These are phyloP conservation scores for Bambusicola thoracicus DNA, from an alignment of 2,113 vertebrate genomes.

Conservation along the genomic window DNA sequence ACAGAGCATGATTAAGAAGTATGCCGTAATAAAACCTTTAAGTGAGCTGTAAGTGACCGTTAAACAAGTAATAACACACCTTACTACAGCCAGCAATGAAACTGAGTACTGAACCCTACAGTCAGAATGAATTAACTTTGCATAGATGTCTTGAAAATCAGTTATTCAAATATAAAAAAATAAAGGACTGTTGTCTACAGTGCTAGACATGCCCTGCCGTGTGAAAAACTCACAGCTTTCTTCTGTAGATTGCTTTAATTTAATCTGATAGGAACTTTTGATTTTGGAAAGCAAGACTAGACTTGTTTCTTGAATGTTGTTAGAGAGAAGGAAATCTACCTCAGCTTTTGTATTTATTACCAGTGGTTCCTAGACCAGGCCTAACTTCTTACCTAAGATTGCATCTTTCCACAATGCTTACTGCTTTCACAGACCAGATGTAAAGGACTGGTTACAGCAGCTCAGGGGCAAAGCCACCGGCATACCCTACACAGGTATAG, in stretches of 20 bases:
- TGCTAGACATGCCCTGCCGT: background rate
- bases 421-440: fast-evolving
- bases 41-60: constrained; percentile 6
- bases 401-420: background rate
- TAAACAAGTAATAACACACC: background rate
- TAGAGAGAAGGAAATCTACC: background rate
- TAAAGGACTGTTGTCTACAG: background rate
- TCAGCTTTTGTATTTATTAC: background rate
- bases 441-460: fast-evolving
- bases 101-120: background rate
- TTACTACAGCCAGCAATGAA: background rate
- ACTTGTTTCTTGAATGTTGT: background rate
- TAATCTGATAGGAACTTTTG: background rate
- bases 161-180: background rate
- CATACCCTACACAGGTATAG: background rate
- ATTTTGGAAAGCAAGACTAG: background rate
- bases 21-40: background rate
- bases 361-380: background rate
- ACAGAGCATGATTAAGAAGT: background rate
- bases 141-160: background rate
- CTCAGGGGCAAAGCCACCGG: background rate
- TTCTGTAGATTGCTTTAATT: background rate
- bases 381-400: background rate
- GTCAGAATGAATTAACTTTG: background rate
- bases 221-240: background rate